A percentile compares a stretch with the other conserved stretches of the same genome.
These are phyloP conservation scores for Callinectes sapidus DNA, from an alignment of 2,888 invertebrate species.

Conservation along the genomic window DNA sequence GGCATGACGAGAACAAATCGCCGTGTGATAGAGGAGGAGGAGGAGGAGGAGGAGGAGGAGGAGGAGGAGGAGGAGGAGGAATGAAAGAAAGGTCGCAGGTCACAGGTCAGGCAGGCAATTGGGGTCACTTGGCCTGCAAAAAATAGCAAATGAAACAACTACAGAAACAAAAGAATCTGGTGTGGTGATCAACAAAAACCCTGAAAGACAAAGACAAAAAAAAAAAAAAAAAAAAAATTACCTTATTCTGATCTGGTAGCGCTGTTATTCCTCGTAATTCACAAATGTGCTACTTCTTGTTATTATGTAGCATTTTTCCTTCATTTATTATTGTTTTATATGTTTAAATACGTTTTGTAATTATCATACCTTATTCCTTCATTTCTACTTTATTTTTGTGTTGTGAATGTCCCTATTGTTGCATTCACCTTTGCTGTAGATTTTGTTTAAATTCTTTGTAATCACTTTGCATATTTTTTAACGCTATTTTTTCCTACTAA, in stretches of 20 bases:
- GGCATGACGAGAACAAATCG: slow-evolving; percentile 21
- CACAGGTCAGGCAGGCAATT: slow-evolving; percentile 28
- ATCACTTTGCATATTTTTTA: neutral
- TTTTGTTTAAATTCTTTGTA: neutral
- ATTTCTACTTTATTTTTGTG: too few relatives aligned
- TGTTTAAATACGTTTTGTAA: neutral
- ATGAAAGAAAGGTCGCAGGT: neutral
- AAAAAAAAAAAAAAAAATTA: neutral
- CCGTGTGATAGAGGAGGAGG: neutral
- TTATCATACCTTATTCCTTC: neutral
- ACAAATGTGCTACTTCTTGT: neutral
- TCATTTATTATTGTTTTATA: too few relatives aligned
- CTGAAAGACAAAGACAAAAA: neutral
- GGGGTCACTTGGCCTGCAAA: neutral
- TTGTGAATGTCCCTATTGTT: too few relatives aligned
- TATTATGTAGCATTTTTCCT: too few relatives aligned
- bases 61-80: neutral
- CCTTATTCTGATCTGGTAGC: neutral
- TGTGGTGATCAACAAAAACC: neutral
- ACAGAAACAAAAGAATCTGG: neutral
- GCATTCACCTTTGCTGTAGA: neutral
- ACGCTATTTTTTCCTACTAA: neutral
- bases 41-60: neutral
- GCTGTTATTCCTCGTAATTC: neutral
- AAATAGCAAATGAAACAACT: neutral